These are phyloP conservation scores for Cyanoderma ruficeps DNA, from an alignment of 2,113 vertebrate genomes.

Conservation along the genomic window DNA sequence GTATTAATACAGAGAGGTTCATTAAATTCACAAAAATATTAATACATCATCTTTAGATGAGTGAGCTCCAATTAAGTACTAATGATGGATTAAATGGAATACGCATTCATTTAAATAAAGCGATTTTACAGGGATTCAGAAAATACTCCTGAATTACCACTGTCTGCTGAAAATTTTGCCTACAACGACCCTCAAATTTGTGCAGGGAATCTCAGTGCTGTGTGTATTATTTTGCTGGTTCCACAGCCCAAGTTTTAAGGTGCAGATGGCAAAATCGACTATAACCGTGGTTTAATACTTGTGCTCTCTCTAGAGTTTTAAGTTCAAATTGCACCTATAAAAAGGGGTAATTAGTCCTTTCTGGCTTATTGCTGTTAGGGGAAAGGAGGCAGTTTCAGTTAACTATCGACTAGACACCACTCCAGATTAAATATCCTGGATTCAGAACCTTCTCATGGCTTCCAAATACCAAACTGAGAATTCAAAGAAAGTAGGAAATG, in stretches of 20 bases:
- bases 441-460: slow-evolving; percentile 13
- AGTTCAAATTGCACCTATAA: slow-evolving; percentile 72
- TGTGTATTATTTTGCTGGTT: slow-evolving; percentile 23
- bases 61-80: not conserved
- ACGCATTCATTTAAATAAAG: not conserved
- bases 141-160: not conserved
- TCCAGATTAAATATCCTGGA: slow-evolving; percentile 62
- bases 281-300: slow-evolving; percentile 52
- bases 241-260: slow-evolving; percentile 41
- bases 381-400: slow-evolving; percentile 60
- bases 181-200: not conserved
- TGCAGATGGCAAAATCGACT: slow-evolving; percentile 60
- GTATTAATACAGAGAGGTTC: not conserved
- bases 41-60: not conserved
- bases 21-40: slow-evolving; percentile 12
- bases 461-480: slow-evolving; percentile 53
- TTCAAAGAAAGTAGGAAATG: slow-evolving; percentile 72
- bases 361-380: slow-evolving; percentile 63
- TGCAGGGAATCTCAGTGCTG: not conserved
- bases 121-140: not conserved
- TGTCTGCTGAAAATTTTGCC: not conserved
- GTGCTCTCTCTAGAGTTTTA: slow-evolving; percentile 62
- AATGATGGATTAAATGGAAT: not conserved
- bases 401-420: slow-evolving; percentile 58
- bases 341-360: slow-evolving; percentile 73